Evolutionary conservation across 2,888 invertebrate species (phyloP).

Genomic region (Lochmaea capreae): DNA sequence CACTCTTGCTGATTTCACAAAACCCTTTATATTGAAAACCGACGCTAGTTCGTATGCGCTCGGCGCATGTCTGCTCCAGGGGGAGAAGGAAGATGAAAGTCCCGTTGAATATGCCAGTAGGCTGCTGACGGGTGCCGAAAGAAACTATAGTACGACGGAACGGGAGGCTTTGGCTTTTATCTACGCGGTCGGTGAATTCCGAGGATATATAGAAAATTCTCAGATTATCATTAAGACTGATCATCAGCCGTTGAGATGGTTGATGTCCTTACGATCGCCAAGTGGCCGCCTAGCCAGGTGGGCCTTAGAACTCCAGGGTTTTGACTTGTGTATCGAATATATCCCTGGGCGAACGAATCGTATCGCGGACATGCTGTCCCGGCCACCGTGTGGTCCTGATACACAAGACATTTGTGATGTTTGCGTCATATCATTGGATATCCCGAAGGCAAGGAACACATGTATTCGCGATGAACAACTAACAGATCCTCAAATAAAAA

Average conservation of each 20-base stretch:
- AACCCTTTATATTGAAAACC: too few relatives aligned
- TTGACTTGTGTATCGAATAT: slow-evolving; percentile 49
- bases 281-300: slow-evolving; percentile 64
- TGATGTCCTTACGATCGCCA: slow-evolving; percentile 56
- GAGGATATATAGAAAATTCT: slow-evolving; percentile 61
- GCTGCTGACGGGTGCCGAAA: too few relatives aligned
- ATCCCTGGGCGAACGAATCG: slow-evolving; percentile 34
- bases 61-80: too few relatives aligned
- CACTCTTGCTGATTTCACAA: too few relatives aligned
- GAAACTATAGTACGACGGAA: too few relatives aligned
- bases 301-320: slow-evolving; percentile 62
- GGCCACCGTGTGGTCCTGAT: slow-evolving; percentile 21
- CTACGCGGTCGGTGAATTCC: slow-evolving; percentile 57
- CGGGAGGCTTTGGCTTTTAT: slow-evolving; percentile 51
- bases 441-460: neutral
- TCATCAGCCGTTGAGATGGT: slow-evolving; percentile 66
- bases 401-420: slow-evolving; percentile 9
- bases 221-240: too few relatives aligned
- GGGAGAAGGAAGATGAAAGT: too few relatives aligned
- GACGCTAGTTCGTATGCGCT: too few relatives aligned
- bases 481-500: slow-evolving; percentile 44
- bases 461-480: slow-evolving; percentile 38
- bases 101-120: too few relatives aligned
- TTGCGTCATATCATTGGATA: neutral
- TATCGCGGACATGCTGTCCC: slow-evolving; percentile 41